These are phyloP conservation scores for Huso huso DNA, from an alignment of 2,797 vertebrate species.

Conservation along the genomic window DNA sequence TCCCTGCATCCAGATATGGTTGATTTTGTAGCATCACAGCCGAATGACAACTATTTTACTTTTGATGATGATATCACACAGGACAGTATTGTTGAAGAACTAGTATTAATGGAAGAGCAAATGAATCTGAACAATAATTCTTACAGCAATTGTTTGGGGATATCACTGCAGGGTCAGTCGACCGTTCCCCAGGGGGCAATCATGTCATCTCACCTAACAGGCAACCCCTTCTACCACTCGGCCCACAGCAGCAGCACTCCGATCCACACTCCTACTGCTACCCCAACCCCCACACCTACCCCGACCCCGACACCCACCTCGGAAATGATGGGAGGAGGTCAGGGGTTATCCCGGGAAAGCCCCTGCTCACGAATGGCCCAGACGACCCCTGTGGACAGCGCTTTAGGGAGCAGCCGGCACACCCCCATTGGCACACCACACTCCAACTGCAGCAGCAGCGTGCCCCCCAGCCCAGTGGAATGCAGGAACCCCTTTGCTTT, in stretches of 20 bases:
- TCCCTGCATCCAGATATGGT: conserved; percentile 72
- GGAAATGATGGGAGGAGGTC: conserved; percentile 75
- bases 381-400: conserved; percentile 87
- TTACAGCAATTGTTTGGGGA: conserved; percentile 68
- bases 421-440: conserved; percentile 89
- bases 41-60: conserved; percentile 81
- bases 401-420: conserved; percentile 84
- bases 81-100: conserved; percentile 96
- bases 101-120: conserved; percentile 97
- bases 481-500: conserved; percentile 96
- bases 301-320: conserved; percentile 84
- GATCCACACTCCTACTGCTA: conserved; percentile 77
- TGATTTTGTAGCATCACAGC: conserved; percentile 78
- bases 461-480: conserved; percentile 93
- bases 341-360: conserved; percentile 77
- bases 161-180: conserved; percentile 64
- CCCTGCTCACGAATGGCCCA: conserved; percentile 79
- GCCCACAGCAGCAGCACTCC: conserved; percentile 72
- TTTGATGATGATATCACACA: conserved; percentile 97
- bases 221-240: conserved; percentile 68
- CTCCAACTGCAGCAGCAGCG: conserved; percentile 91
- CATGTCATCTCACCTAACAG: conserved; percentile 57
- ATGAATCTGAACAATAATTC: conserved; percentile 81
- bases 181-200: conserved; percentile 51
- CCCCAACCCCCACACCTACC: conserved; percentile 72